Evolutionary conservation across 1,140 invertebrate genomes (phyloP).

Genomic region (Vanessa tameamea): DNA sequence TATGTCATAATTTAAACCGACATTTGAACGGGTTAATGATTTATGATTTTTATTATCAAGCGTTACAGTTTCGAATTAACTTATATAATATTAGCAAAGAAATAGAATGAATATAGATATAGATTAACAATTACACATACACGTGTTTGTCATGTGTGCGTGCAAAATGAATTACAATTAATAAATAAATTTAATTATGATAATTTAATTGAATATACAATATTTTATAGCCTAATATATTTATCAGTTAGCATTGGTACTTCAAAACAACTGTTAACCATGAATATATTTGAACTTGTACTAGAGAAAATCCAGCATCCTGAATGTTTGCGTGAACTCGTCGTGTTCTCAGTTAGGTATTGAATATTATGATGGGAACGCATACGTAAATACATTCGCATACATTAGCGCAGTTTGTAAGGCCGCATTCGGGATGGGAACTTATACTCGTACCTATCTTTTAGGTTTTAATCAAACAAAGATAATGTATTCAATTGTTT

Average conservation of each 20-base stretch:
- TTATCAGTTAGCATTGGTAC: background rate
- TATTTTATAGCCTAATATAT: background rate
- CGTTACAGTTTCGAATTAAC: no score
- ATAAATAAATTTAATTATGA: no score
- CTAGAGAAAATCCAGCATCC: constrained; percentile 21
- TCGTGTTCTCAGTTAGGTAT: constrained; percentile 29
- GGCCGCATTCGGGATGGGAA: constrained; percentile 18
- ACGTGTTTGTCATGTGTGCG: no score
- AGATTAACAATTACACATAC: no score
- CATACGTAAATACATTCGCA: constrained; percentile 38
- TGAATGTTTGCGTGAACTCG: constrained; percentile 32
- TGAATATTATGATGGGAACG: constrained; percentile 43
- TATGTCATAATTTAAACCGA: no score
- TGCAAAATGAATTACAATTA: no score
- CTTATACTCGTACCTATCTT: constrained; percentile 11
- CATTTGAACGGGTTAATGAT: no score
- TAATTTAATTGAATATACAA: no score
- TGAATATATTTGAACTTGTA: constrained; percentile 36
- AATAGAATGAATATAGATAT: no score
- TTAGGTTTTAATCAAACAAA: background rate
- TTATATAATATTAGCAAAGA: no score
- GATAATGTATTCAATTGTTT: background rate
- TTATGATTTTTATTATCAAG: no score
- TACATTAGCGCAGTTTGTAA: constrained; percentile 45
- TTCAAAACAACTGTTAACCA: constrained; percentile 5